phyloP scores from a whole-genome alignment of 2,113 vertebrate species.

The Pseudopodoces humilis region DNA sequence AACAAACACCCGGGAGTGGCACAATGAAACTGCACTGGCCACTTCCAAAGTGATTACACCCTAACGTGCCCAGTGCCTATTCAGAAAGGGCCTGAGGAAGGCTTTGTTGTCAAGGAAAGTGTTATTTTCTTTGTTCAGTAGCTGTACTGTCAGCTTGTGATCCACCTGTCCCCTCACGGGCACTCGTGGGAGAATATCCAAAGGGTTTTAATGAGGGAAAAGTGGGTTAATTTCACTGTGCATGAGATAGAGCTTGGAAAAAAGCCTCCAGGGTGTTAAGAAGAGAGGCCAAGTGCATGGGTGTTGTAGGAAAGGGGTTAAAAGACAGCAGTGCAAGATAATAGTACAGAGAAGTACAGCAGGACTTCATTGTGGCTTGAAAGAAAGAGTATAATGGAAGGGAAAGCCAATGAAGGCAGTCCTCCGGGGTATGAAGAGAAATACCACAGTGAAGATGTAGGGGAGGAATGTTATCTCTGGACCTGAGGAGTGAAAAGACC shows the following conservation, averaged over 20 bases:
- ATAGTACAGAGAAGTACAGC: background rate
- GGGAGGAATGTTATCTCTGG: background rate
- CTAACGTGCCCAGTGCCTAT: background rate
- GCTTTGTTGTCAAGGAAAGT: background rate
- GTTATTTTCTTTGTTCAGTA: background rate
- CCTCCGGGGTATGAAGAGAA: background rate
- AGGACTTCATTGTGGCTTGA: background rate
- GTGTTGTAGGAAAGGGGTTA: background rate
- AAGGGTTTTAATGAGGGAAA: background rate
- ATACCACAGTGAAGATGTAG: background rate
- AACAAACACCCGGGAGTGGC: conserved; percentile 9
- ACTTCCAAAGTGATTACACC: background rate
- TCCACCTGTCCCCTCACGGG: background rate
- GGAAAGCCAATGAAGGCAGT: background rate
- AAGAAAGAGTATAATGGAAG: background rate
- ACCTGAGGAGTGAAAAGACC: background rate
- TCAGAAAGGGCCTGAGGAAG: background rate
- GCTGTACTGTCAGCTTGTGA: background rate
- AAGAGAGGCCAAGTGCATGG: background rate
- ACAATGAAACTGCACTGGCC: background rate
- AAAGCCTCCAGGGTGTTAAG: background rate
- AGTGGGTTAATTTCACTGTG: background rate
- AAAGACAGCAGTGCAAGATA: background rate
- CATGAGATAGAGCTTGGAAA: background rate
- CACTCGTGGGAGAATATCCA: background rate